Evolutionary conservation across 2,797 vertebrate genomes (phyloP), one percentile per base, ranked within the genome.

Genomic region (Xyrichtys novacula): DNA sequence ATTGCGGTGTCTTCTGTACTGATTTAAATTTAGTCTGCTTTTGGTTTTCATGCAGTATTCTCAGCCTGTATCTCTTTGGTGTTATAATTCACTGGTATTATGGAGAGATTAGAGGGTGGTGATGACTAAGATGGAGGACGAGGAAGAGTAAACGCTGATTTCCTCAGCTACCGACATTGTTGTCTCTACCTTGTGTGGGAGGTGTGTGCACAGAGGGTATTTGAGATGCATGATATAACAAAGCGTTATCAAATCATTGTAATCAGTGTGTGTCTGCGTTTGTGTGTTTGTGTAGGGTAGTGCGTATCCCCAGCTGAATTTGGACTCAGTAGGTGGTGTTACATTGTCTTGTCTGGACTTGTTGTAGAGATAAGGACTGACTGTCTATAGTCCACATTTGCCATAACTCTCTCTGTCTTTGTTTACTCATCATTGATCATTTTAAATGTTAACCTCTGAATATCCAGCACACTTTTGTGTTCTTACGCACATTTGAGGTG

Each of bases 131-230:
- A 76, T 69, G 70, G 63, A 76, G 74, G 65, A 79, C 80, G 67
- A 74, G 52, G 54, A 80, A 79, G 77, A 74, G 76, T 80, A 82
- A 84, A 84, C 58, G 65, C 25, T 47, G 59, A 73, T 80, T 77
- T 82, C 71, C 61, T 73, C 4, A 7, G 44, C 63, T 67, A 56
- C 70, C 65, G 64, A 71, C 63, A 42, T 49, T 59, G 68, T 83
- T 61, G 52, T 42, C 57, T 71, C 34, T 53, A 55, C 64, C 40
- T 60, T 31, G 73, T 63, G 81, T 87, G 65, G 83, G 85, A 71
- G 76, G 75, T 62, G 61, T 79, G 70, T 75, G 63, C 64, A 63
- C 26, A 65, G 57, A 74, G 62, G 43, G 6, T 63, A 54, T 85
- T 65, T 81, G 38, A 81, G 66, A 80, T 46, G 42, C 38, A 60